A percentile compares a stretch with the other conserved stretches of the same genome.
These are phyloP conservation scores for Heliothis virescens DNA, from an alignment of 1,140 invertebrate species.

Conservation along the genomic window DNA sequence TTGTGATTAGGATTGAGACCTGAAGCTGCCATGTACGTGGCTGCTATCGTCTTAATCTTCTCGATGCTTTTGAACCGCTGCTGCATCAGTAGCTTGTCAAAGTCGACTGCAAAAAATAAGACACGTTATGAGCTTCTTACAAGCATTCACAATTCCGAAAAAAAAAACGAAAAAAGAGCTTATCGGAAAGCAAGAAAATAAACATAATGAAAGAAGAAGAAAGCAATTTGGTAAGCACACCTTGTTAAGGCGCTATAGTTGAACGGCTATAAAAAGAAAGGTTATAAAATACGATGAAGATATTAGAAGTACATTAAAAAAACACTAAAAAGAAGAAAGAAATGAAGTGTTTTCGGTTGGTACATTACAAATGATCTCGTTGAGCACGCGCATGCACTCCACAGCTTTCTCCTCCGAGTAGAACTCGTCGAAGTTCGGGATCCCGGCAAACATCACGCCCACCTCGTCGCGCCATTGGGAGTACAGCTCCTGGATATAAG, in stretches of 20 bases:
- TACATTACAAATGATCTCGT: conserved; percentile 97
- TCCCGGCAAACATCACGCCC: conserved; percentile 98
- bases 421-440: conserved; percentile 99
- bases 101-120: conserved; percentile 90
- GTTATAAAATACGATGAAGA: no score
- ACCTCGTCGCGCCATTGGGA: conserved; percentile 97
- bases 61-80: conserved; percentile 96
- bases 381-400: conserved; percentile 98
- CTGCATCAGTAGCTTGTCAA: conserved; percentile 96
- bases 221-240: no score
- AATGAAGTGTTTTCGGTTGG: conserved; percentile 53
- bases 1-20: conserved; percentile 93
- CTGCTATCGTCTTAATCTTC: conserved; percentile 99
- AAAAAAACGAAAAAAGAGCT: neutral
- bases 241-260: no score
- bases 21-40: conserved; percentile 99
- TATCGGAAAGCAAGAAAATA: neutral
- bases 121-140: neutral
- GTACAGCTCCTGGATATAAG: conserved; percentile 93
- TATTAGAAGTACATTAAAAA: no score
- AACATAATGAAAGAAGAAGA: neutral
- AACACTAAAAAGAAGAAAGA: neutral
- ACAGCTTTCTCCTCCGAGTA: conserved; percentile 99
- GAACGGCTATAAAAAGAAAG: no score
- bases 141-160: neutral